Evolutionary conservation across 1,140 invertebrate species (phyloP), one percentile per base, ranked within the genome.

Genomic region (Apis cerana): DNA sequence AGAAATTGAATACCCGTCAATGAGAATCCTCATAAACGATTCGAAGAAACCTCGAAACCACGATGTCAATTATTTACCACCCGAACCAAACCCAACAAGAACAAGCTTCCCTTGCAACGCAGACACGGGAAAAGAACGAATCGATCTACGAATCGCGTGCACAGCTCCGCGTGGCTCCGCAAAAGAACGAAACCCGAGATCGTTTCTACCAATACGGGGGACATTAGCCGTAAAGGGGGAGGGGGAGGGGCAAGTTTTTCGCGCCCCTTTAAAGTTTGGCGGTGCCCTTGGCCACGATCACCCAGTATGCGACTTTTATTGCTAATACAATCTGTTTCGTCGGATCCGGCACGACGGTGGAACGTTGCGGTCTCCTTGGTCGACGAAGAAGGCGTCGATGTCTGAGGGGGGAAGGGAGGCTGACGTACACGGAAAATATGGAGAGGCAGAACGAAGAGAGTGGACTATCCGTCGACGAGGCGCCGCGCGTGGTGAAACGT

Each of bases 241-340:
- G 76, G 75, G 33, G 52, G 33, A 33, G 33, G 74, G 71, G 61
- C 88, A 87, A 89, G 88, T 89, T 89, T 89, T 89, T 89, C 87
- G 67, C 87, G 85, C 87, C 48, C 75, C 72, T 65, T 77, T 87
- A 43, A 77, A 89, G 82, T 89, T 89, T 52, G 75, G 13, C 82
- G 54, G 77, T 19, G 59, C 48, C 27, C 43, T n/a, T n/a, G 58
- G 17, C 48, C 21, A 58, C 17, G 56, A 48, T 64, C 65, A 72
- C 54, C 48, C 77, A 62, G 71, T 80, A 89, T 80, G 86, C 62
- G 81, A 80, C 68, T 84, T 85, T 89, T 89, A 89, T 89, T 89
- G 85, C 85, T 89, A 89, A 89, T 89, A 64, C 88, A 89, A 85
- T 89, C 82, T 33, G 85, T 33, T 2, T 33, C 33, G 33, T 64